Conservation (phyloP, 2,113 vertebrate genomes). For the Climacteris rufus region DNA sequence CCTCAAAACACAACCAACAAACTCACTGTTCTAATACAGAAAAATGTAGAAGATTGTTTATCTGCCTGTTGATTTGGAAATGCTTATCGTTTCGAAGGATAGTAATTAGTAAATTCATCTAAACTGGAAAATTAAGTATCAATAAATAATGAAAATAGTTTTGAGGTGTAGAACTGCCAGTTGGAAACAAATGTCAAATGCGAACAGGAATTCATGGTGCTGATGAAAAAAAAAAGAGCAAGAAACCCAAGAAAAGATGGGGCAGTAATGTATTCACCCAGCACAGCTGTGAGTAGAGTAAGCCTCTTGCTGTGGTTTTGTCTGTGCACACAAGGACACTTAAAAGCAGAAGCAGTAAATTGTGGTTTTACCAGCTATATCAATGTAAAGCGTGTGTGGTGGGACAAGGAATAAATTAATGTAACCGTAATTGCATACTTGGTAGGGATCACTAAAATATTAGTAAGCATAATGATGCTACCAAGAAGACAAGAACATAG, state of each 20-base stretch:
- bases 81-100: neutral
- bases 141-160: neutral
- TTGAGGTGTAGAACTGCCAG: neutral
- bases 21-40: neutral
- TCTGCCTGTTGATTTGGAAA: neutral
- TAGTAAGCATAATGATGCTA: neutral
- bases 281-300: neutral
- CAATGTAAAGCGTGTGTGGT: neutral
- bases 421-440: neutral
- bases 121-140: neutral
- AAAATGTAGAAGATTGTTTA: neutral
- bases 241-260: neutral
- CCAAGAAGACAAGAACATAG: neutral
- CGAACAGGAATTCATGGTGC: accelerated
- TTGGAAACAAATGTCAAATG: neutral
- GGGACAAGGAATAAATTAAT: neutral
- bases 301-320: neutral
- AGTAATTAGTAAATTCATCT: neutral
- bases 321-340: neutral
- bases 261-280: neutral
- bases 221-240: neutral
- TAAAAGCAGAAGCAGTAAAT: neutral
- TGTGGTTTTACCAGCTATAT: neutral
- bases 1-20: neutral
- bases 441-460: neutral